Evolutionary conservation across 2,888 invertebrate species (phyloP).

Genomic region (Callosobruchus maculatus): DNA sequence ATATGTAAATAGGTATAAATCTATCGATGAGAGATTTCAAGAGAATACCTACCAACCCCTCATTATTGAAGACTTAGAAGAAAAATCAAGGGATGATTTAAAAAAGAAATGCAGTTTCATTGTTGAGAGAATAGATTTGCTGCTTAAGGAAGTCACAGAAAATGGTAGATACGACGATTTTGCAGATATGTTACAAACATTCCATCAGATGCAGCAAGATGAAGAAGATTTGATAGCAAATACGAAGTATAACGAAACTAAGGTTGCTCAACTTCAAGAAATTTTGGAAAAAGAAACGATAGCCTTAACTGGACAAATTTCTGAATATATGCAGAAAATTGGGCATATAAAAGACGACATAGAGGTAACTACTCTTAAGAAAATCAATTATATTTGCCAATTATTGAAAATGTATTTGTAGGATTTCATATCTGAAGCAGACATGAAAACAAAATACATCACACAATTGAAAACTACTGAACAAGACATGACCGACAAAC

Average conservation of each 20-base stretch:
- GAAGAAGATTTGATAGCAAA: constrained; percentile 17
- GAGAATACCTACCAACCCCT: background rate
- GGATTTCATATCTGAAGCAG: constrained; percentile 35
- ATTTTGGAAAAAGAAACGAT: constrained; percentile 24
- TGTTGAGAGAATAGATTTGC: constrained; percentile 16
- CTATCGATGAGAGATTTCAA: constrained; percentile 17
- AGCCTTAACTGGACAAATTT: constrained; percentile 20
- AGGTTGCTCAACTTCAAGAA: constrained; percentile 23
- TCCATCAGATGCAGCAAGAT: constrained; percentile 18
- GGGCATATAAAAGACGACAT: constrained; percentile 38
- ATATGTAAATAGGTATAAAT: constrained; percentile 12
- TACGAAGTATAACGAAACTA: constrained; percentile 13
- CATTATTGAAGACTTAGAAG: background rate
- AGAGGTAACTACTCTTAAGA: constrained; percentile 23
- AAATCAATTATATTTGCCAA: background rate
- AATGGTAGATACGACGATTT: constrained; percentile 20
- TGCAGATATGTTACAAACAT: constrained; percentile 18
- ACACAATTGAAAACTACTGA: constrained; percentile 44
- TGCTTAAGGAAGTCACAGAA: constrained; percentile 19
- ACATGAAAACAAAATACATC: constrained; percentile 36
- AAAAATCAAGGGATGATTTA: constrained; percentile 14
- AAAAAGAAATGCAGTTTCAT: constrained; percentile 22
- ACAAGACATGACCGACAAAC: constrained; percentile 41
- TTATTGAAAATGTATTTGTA: constrained; percentile 20
- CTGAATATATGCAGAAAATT: constrained; percentile 25